Conservation (phyloP, 2,797 vertebrate species). For the Lindbergichthys nudifrons region DNA sequence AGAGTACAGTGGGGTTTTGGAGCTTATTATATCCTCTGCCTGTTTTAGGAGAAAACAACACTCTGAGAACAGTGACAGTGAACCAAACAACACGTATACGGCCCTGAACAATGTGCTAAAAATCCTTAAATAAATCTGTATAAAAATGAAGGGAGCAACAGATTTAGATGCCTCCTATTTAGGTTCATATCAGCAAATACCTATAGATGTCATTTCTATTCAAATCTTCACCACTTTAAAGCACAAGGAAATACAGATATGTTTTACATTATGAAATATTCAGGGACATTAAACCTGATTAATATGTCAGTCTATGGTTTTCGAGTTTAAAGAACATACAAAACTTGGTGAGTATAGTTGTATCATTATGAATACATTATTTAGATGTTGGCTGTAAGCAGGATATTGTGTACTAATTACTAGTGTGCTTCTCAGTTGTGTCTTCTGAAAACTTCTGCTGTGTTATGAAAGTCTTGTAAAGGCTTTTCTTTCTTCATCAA, state of each 20-base stretch:
- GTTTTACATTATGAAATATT: no score
- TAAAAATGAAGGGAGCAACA: not conserved
- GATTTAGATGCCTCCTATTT: not conserved
- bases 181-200: not conserved
- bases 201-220: no score
- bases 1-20: not conserved
- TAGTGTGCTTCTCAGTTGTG: not conserved
- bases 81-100: no score
- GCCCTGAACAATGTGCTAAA: not conserved
- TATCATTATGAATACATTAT: not conserved
- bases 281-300: no score
- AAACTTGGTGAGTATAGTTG: not conserved
- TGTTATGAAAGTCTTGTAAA: not conserved
- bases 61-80: no score
- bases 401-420: not conserved
- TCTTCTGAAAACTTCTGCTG: not conserved
- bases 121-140: no score
- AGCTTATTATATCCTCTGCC: no score
- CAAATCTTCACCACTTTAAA: not conserved
- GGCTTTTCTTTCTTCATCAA: not conserved
- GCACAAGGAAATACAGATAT: not conserved
- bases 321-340: no score
- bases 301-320: no score
- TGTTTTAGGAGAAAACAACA: not conserved
- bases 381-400: not conserved